phyloP scores from a whole-genome alignment of 1,140 invertebrate species.

The Hycleus phaleratus region DNA sequence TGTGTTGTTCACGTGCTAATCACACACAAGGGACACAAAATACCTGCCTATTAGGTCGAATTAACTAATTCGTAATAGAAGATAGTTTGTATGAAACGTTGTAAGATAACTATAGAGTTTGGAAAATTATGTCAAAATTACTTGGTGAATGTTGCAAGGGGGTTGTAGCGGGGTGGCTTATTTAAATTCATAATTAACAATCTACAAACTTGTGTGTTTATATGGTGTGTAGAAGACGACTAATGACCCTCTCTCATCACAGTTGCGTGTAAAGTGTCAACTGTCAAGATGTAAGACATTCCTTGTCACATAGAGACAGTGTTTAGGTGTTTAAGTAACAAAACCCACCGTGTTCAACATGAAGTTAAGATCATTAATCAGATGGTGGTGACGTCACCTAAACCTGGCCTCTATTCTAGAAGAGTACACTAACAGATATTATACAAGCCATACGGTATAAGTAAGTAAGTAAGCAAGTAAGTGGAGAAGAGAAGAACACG shows the following conservation, averaged over 20 bases:
- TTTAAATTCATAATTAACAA: too few species aligned
- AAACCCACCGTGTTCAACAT: slow-evolving; percentile 34
- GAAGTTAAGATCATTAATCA: slow-evolving; percentile 36
- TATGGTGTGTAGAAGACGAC: slow-evolving; percentile 1
- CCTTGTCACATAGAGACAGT: slow-evolving; percentile 26
- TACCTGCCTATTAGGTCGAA: too few species aligned
- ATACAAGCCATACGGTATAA: neutral
- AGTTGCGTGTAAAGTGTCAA: slow-evolving; percentile 18
- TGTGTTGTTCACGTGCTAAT: too few species aligned
- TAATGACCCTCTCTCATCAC: slow-evolving; percentile 13
- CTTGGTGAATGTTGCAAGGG: too few species aligned
- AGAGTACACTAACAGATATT: neutral
- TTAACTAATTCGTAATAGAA: too few species aligned
- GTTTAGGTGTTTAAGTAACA: slow-evolving; percentile 36
- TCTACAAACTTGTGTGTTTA: too few species aligned
- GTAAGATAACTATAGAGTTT: too few species aligned
- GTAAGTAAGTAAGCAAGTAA: neutral
- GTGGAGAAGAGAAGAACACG: neutral
- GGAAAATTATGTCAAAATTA: too few species aligned
- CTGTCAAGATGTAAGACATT: slow-evolving; percentile 18
- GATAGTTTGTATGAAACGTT: too few species aligned
- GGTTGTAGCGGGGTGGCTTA: too few species aligned
- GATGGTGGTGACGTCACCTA: slow-evolving; percentile 26
- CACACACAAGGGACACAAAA: too few species aligned
- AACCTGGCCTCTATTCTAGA: slow-evolving; percentile 15